Evolutionary conservation across 2,797 vertebrate species (phyloP), one percentile per base, ranked within the genome.

Genomic region (Spinibarbus caldwelli): DNA sequence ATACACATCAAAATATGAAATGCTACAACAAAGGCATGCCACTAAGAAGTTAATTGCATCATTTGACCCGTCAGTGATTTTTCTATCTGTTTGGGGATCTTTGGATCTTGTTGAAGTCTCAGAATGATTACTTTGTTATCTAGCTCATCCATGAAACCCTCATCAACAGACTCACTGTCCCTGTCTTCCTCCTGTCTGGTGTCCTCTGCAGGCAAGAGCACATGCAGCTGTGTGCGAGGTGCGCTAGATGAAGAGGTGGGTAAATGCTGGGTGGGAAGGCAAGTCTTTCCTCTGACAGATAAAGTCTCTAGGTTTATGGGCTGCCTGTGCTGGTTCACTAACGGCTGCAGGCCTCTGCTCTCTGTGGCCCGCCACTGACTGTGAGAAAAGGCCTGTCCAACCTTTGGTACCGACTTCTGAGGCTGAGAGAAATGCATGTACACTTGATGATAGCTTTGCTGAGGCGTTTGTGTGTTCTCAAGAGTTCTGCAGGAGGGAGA

Each of bases 71-170:
- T 52, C 68, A 57, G 38, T 19, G 29, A 15, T 64, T 31, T 26
- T 67, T 41, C n/a, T 62, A n/a, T 49, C 14, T 85, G 52, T 71
- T n/a, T 38, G 1, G 70, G 9, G 34, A 85, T 89, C 83, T 93
- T 92, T 47, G 70, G 8, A 29, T 77, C 78, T 73, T 92, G 88
- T 23, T 92, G 90, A 47, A 93, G 80, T 70, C 83, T 92, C 38
- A 95, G 80, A 23, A 89, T 92, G 12, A 43, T 90, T 3, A 92
- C 88, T 84, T 91, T 94, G 67, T 78, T 89, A 84, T 95, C 93
- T 41, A 92, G 68, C 78, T 95, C 95, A n/a, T 96, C 96, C 94
- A 95, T 94, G 88, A 95, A 95, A 54, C 93, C 93, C 75, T 95
- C 94, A 0, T 94, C 94, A 79, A 92, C 85, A 7, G 93, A 95